Base-by-base conservation (phyloP, 2,797 vertebrate genomes). In the Natrix natrix region DNA sequence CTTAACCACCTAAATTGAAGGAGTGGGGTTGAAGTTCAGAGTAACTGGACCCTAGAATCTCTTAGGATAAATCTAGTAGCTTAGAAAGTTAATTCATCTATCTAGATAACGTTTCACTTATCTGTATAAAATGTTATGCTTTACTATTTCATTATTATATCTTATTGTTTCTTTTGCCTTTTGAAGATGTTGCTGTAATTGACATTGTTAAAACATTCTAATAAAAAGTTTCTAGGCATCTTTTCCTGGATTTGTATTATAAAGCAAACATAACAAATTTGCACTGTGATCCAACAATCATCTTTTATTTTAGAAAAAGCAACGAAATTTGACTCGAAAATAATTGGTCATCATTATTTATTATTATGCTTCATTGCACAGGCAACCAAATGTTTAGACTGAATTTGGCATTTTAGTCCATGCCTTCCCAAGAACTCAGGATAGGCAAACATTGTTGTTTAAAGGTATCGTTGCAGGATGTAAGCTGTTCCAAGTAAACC, bases 21-120 rank as follows among this genome's bases (percentile, higher is more conserved):
- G 63, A 32, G 2, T 32, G n/a, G 5, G 14, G 66, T 32, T 37
- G n/a, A 74, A 0, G n/a, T 74, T 74, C n/a, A 69, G 6, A 32
- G 66, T 32, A 32, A 17, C 6, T 32, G 66, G 14, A 32, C n/a
- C 14, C 66, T 32, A 32, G n/a, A 32, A 69, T 16, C n/a, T 69
- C 6, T 69, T 6, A 8, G n/a, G 66, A 74, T 37, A 74, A 17
- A 74, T 74, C 66, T 74, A 69, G 66, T 66, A 69, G 63, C 5
- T 32, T 69, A 69, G 13, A 69, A 89, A 56, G 14, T 91, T 93
- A 94, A 94, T 56, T 57, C 59, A 4, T 74, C 43, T 86, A 56
- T 89, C 95, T 55, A 54, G 83, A n/a, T 20, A n/a, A 78, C 14
- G 11, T 56, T 95, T 93, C 16, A 55, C 55, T 63, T 94, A 92